Percentiles rank a stretch among this genome's conserved stretches.
phyloP scores from a whole-genome alignment of 92 coral and sea anemone genomes.

The Bergia puertoricense region DNA sequence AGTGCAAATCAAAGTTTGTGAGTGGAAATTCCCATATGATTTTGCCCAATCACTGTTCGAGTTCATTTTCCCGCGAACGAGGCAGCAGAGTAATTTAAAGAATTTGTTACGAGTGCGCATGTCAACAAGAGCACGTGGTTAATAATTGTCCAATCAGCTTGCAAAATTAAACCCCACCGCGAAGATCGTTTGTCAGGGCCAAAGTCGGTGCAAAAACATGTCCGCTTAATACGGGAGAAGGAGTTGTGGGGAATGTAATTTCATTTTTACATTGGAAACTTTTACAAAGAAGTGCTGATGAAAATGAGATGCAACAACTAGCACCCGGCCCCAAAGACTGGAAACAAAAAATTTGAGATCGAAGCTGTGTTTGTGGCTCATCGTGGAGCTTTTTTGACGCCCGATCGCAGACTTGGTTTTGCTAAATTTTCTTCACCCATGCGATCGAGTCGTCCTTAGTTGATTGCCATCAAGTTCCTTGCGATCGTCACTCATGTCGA shows the following conservation, averaged over 20 bases:
- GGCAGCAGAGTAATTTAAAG: conserved; percentile 90
- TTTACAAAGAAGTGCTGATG: conserved; percentile 32
- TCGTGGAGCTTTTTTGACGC: conserved; percentile 4
- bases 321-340: neutral
- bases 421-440: conserved; percentile 69
- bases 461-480: conserved; percentile 40
- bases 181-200: conserved; percentile 99
- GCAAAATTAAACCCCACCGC: conserved; percentile 99
- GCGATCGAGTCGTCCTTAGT: conserved; percentile 68
- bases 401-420: conserved; percentile 46
- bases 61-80: conserved; percentile 97
- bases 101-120: conserved; percentile 82
- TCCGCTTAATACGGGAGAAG: conserved; percentile 79
- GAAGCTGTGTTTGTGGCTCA: conserved; percentile 33
- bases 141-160: conserved; percentile 95
- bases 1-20: neutral
- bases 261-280: conserved; percentile 33
- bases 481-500: conserved; percentile 81
- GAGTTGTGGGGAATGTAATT: conserved; percentile 45
- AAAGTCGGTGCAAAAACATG: conserved; percentile 96
- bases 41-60: conserved; percentile 70
- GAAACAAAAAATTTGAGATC: conserved; percentile 1
- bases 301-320: conserved; percentile 28
- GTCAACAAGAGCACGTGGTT: conserved; percentile 81
- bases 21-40: conserved; percentile 69